Evolutionary conservation across 2,797 vertebrate genomes (phyloP), one percentile per base, ranked within the genome.

Genomic region (Natrix natrix): DNA sequence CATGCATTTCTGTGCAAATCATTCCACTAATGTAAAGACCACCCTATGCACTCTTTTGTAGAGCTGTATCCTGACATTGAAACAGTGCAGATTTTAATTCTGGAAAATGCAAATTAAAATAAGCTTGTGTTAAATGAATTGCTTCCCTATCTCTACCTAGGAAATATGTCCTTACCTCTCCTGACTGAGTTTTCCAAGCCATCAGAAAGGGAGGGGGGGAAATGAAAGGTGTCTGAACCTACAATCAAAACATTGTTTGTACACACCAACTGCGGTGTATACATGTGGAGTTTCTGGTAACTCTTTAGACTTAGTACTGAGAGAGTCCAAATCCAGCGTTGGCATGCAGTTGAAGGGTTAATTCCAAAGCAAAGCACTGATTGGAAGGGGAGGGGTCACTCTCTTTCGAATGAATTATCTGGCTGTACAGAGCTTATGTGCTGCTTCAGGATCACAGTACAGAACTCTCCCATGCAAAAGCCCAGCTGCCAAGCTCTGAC

Each of bases 401-500:
- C 86, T 96, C 96, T 92, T 94, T 94, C 95, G 96, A 96, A 97
- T 96, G 95, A 91, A 94, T 91, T 95, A 55, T 92, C 86, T 90
- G 93, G 93, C 91, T 87, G 69, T 8, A 92, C 94, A 94, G 95
- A 96, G 96, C 96, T 96, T 93, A 95, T 94, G 94, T 93, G 86
- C 5, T 88, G 95, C 93, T 94, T 93, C 90, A 89, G 95, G 93
- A 94, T 91, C 93, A 61, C 74, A 11, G 69, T 94, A 66, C 59
- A 54, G 86, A 93, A 92, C 83, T 92, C 52, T 90, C 22, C 43
- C 52, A 91, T 95, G 93, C 90, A 91, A 89, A 91, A 91, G 60
- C 86, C 94, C 52, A 93, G 94, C 94, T 91, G 59, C 95, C 93
- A 93, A 89, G 92, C 94, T 93, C 61, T 66, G 96, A 96, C 92